Evolutionary conservation across 1,140 invertebrate genomes (phyloP).

Genomic region (Leptinotarsa defecta): DNA sequence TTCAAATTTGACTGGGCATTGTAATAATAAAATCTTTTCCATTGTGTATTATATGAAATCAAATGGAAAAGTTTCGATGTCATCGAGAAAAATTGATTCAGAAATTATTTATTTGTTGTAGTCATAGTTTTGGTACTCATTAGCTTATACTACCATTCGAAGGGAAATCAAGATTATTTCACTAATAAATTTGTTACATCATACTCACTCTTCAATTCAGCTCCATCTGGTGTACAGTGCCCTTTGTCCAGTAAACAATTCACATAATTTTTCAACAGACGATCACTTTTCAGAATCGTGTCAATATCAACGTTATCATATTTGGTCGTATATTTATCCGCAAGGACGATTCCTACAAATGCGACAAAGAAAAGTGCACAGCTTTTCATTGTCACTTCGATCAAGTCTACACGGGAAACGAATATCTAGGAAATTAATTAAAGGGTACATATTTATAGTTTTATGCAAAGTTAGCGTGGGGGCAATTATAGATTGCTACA

Average conservation of each 20-base stretch:
- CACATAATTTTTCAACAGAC: conserved; percentile 67
- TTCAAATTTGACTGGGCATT: too few species aligned
- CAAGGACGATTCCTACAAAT: background rate
- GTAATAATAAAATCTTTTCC: too few species aligned
- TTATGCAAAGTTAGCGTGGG: conserved; percentile 11
- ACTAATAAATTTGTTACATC: too few species aligned
- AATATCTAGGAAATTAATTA: background rate
- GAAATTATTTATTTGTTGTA: too few species aligned
- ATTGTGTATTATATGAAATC: too few species aligned
- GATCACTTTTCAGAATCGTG: conserved; percentile 67
- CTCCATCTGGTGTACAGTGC: conserved; percentile 70
- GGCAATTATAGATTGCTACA: conserved; percentile 6
- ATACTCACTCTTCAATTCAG: conserved; percentile 69
- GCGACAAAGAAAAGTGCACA: conserved; percentile 13
- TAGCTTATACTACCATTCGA: too few species aligned
- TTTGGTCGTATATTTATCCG: conserved; percentile 68
- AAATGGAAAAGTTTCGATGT: too few species aligned
- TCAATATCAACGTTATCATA: conserved; percentile 74
- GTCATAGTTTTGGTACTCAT: too few species aligned
- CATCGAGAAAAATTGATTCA: too few species aligned
- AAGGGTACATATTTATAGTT: conserved; percentile 18
- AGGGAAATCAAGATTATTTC: too few species aligned
- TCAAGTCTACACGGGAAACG: background rate
- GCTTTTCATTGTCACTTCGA: conserved; percentile 7
- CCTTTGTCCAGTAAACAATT: conserved; percentile 71